Evolutionary conservation across 92 coral and sea anemone species (phyloP).

Genomic region (Umimayanthus kanabou): DNA sequence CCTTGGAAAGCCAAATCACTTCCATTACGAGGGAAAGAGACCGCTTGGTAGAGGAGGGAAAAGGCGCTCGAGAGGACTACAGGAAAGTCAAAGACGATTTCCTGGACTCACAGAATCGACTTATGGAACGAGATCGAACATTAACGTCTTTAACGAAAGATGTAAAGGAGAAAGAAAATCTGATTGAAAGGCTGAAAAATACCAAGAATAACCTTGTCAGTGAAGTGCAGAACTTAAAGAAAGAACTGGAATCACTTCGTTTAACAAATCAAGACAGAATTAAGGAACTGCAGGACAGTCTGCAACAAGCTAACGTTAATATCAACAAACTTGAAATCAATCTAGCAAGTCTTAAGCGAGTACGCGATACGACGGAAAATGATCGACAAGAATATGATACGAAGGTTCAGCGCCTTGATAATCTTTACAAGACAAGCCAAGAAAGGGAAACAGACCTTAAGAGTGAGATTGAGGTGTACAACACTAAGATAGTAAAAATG

Average conservation of each 20-base stretch:
- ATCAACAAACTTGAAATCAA: constrained; percentile 75
- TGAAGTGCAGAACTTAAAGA: constrained; percentile 72
- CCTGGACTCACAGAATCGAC: constrained; percentile 67
- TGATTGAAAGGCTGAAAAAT: constrained; percentile 73
- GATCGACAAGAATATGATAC: constrained; percentile 74
- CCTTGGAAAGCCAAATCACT: constrained; percentile 73
- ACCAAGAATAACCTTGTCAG: constrained; percentile 70
- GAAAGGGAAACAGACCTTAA: constrained; percentile 88
- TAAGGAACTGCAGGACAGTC: constrained; percentile 81
- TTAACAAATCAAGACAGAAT: constrained; percentile 77
- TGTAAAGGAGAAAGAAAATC: constrained; percentile 71
- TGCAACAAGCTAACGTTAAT: constrained; percentile 68
- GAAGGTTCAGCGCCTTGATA: constrained; percentile 72
- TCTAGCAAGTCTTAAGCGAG: constrained; percentile 68
- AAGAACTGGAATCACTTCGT: constrained; percentile 88
- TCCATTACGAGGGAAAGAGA: constrained; percentile 82
- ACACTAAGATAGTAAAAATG: constrained; percentile 62
- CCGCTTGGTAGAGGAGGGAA: constrained; percentile 69
- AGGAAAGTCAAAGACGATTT: constrained; percentile 82
- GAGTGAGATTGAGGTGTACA: constrained; percentile 81
- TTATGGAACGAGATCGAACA: constrained; percentile 83
- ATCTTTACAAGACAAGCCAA: constrained; percentile 75
- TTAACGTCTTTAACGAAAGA: constrained; percentile 73
- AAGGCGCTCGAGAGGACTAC: constrained; percentile 71
- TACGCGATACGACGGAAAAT: constrained; percentile 66